These are phyloP conservation scores for Apamea crenata DNA, from an alignment of 2,888 invertebrate genomes.

Conservation along the genomic window DNA sequence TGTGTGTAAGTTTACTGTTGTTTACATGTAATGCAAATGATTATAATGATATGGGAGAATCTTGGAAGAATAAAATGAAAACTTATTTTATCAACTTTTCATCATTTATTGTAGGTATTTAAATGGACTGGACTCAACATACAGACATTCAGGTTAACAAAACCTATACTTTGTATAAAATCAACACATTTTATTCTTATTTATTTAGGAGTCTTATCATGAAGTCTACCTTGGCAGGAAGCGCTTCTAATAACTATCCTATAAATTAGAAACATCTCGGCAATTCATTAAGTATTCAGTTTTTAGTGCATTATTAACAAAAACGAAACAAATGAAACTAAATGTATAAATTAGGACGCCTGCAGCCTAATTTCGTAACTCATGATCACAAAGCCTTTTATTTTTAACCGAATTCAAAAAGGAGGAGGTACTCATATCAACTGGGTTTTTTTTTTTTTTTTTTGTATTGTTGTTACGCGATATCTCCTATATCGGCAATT, in stretches of 20 bases:
- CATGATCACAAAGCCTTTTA: neutral
- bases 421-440: too few species aligned
- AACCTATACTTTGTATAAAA: conserved; percentile 5
- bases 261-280: neutral
- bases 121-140: conserved; percentile 24
- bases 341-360: neutral
- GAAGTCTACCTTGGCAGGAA: neutral
- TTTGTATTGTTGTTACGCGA: neutral
- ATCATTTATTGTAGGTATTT: conserved; percentile 32
- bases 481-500: neutral
- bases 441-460: too few species aligned
- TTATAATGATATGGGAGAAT: neutral
- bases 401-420: neutral
- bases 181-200: conserved; percentile 1
- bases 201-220: neutral
- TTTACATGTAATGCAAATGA: neutral
- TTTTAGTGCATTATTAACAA: neutral
- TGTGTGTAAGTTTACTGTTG: neutral
- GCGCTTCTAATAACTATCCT: neutral
- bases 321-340: neutral
- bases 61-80: neutral
- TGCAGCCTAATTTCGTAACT: neutral
- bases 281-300: neutral
- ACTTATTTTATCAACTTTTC: neutral
- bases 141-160: conserved; percentile 26